Evolutionary conservation across 2,113 vertebrate genomes (phyloP).

Genomic region (Myodes glareolus): DNA sequence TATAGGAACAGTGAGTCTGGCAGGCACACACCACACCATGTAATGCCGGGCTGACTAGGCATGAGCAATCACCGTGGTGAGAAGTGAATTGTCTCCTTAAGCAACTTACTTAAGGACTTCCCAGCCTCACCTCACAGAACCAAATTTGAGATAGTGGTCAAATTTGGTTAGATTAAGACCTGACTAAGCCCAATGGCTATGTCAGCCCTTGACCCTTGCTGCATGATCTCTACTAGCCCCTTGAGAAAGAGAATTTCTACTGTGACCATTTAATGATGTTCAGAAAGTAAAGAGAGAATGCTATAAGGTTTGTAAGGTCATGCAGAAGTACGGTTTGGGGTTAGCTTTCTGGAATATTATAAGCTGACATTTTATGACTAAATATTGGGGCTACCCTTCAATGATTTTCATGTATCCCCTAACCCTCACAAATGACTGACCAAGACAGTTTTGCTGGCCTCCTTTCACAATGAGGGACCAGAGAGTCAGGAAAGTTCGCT

Average conservation of each 20-base stretch:
- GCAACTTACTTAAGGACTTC: not conserved
- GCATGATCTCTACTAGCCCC: not conserved
- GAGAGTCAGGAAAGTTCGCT: not conserved
- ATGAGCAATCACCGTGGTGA: not conserved
- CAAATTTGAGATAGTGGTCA: not conserved
- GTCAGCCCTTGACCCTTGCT: not conserved
- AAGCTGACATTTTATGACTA: accelerated
- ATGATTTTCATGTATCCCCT: accelerated
- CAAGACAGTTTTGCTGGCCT: not conserved
- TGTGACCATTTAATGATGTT: not conserved
- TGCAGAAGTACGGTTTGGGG: accelerated
- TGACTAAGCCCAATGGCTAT: not conserved
- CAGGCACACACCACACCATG: not conserved
- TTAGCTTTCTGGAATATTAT: not conserved
- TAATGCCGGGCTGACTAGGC: not conserved
- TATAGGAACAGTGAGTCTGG: not conserved
- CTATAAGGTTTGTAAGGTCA: not conserved
- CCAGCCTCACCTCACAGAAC: not conserved
- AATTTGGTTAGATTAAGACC: not conserved
- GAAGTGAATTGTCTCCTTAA: not conserved
- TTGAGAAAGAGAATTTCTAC: not conserved
- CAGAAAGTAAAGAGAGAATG: not conserved
- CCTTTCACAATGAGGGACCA: not conserved
- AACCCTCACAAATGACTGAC: not conserved
- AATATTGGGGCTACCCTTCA: accelerated